Evolutionary conservation across 1,140 invertebrate genomes (phyloP), one percentile per base, ranked within the genome.

Genomic region (Stegodyphus mimosarum): DNA sequence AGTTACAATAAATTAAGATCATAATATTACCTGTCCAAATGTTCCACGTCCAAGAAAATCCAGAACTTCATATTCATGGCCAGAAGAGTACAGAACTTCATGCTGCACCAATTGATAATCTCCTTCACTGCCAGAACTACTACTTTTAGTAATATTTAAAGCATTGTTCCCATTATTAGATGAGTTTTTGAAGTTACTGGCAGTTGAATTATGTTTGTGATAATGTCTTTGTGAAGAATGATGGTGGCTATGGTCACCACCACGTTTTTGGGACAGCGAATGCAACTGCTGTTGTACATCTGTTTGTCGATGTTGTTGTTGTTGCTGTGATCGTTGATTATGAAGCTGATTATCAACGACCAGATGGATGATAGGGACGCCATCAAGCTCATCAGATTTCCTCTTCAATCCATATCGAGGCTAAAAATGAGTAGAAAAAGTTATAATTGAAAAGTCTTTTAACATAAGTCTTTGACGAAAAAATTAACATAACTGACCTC

Each of bases 101-200:
- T 99, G 98, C 91, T 99, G 97, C 52, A 99, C 97, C 90, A 99
- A 93, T 91, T 98, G 97, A 92, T 99, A 99, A 92, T 99, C 98
- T 69, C 98, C 98, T 92, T 99, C 98, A 88, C 95, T 88, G 74
- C 89, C 89, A 50, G 90, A 92, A 13, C 91, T 91, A 86, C 89
- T 91, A 51, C 89, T 89, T 72, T 90, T 91, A 93, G 90, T 95
- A 92, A 90, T 93, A 93, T 91, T 90, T 66, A 89, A 94, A 93
- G 90, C 94, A 91, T 93, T 92, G 93, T 90, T 93, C 93, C 89
- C 93, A 92, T 90, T 93, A 48, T 83, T 83, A 10, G 74, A 63
- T 10, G 83, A 86, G 33, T 70, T 78, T 33, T 86, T 86, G 50
- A 72, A 72, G 17, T 6, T 7, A 51, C n/a, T 49, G 70, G 33